A percentile compares a stretch with the other conserved stretches of the same genome.
Evolutionary conservation across 2,888 invertebrate species (phyloP).

Genomic region (Drosophila eohydei): DNA sequence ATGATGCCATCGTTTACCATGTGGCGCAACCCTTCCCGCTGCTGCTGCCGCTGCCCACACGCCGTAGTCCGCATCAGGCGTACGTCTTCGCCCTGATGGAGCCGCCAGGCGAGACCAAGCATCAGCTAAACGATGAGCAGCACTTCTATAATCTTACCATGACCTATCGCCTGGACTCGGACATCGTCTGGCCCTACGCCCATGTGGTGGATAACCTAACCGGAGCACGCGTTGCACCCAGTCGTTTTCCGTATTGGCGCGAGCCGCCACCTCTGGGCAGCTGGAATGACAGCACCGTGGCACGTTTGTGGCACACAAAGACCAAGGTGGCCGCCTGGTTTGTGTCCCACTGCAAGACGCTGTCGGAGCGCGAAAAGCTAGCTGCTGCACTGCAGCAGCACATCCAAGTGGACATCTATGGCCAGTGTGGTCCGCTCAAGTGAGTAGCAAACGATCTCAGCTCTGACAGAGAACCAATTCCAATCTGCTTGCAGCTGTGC

Average conservation of each 20-base stretch:
- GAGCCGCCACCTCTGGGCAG: conserved; percentile 37
- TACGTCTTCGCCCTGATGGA: conserved; percentile 86
- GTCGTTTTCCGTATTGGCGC: conserved; percentile 72
- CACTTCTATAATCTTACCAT: conserved; percentile 87
- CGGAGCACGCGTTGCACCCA: conserved; percentile 77
- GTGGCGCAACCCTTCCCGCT: conserved; percentile 83
- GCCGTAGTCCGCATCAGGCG: conserved; percentile 84
- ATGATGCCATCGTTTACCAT: conserved; percentile 87
- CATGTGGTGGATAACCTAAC: conserved; percentile 75
- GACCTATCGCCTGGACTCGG: conserved; percentile 86
- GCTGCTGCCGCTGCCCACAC: conserved; percentile 80
- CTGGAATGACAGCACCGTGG: conserved; percentile 61
- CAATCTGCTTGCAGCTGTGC: conserved; percentile 72
- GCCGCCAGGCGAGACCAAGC: conserved; percentile 84
- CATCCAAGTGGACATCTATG: conserved; percentile 88
- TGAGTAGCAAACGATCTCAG: conserved; percentile 53
- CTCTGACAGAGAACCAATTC: background rate
- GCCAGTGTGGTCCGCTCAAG: conserved; percentile 86
- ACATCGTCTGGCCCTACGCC: conserved; percentile 85
- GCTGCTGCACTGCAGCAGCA: conserved; percentile 86
- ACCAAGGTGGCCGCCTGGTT: conserved; percentile 87
- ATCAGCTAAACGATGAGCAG: conserved; percentile 77
- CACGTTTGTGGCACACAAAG: conserved; percentile 77
- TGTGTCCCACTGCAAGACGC: conserved; percentile 86
- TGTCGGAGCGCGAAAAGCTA: conserved; percentile 85